A percentile compares a stretch with the other conserved stretches of the same genome.
phyloP scores from a whole-genome alignment of 92 coral and sea anemone species.

The Siderastrea siderea region DNA sequence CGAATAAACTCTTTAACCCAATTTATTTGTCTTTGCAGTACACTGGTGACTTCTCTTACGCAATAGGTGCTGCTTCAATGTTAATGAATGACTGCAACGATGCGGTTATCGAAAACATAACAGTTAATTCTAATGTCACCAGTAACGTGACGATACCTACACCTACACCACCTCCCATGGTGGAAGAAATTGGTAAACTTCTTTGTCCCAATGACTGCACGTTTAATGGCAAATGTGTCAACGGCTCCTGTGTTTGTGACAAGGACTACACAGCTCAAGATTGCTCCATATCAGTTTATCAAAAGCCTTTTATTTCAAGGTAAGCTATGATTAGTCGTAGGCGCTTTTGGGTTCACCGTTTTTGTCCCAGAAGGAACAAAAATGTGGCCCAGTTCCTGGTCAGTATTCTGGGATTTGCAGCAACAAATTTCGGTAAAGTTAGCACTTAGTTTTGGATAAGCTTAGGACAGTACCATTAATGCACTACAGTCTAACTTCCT shows the following conservation, averaged over 20 bases:
- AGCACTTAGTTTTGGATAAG: too few relatives aligned
- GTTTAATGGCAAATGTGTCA: slow-evolving; percentile 65
- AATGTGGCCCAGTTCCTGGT: too few relatives aligned
- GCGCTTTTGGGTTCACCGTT: too few relatives aligned
- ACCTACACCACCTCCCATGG: background rate
- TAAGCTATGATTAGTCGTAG: background rate
- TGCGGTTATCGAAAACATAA: slow-evolving; percentile 19
- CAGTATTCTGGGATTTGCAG: too few relatives aligned
- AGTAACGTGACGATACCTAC: background rate
- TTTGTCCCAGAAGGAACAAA: too few relatives aligned
- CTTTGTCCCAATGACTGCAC: slow-evolving; percentile 77
- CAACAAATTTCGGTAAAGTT: too few relatives aligned
- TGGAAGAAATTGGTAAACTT: slow-evolving; percentile 31
- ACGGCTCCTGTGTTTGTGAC: slow-evolving; percentile 66
- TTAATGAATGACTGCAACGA: slow-evolving; percentile 52
- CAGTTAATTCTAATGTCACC: slow-evolving; percentile 24
- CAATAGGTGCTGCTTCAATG: slow-evolving; percentile 34
- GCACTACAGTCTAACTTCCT: slow-evolving; percentile 24
- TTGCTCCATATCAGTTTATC: slow-evolving; percentile 72
- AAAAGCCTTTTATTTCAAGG: slow-evolving; percentile 47
- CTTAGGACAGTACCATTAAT: too few relatives aligned
- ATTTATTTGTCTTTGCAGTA: slow-evolving; percentile 9
- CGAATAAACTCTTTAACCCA: too few relatives aligned
- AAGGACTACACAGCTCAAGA: slow-evolving; percentile 68
- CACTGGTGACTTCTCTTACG: slow-evolving; percentile 54